Evolutionary conservation across 2,888 invertebrate genomes (phyloP), one percentile per base, ranked within the genome.

Genomic region (Drosophila sordidula): DNA sequence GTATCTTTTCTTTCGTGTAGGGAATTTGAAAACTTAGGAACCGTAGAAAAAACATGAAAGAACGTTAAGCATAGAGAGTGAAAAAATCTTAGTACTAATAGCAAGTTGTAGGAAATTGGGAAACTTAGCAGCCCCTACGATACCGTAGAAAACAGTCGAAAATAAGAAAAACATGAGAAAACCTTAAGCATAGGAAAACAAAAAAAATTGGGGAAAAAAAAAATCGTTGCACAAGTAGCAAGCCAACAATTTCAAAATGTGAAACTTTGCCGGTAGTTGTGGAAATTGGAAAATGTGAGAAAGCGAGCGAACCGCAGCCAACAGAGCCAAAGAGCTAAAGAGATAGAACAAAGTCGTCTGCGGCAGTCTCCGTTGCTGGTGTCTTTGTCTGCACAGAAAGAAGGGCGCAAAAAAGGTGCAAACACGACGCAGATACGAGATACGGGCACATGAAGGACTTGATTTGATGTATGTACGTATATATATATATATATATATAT

Each of bases 171-270:
- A 52, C 45, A 45, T 26, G n/a, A n/a, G n/a, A 25, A 25, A 25
- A n/a, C 39, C 22, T n/a, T 9, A 14, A 63, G 18, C 42, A 64
- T 41, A 51, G 18, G 6, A 41, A 49, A 56, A 55, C 38, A n/a
- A 18, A 44, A 29, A 50, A 55, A 32, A 55, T 25, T 25, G 14
- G 41, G 44, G 38, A 16, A 25, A 34, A 64, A 59, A 67, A 81
- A 81, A 73, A 69, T 58, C 54, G 41, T 59, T 45, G 66, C 59
- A 57, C 57, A 57, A 63, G 62, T 67, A 63, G 67, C 64, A 71
- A 79, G 62, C 65, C 65, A 77, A 82, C 83, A 73, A 77, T 80
- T 88, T 86, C 73, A 86, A 84, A 84, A 88, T 86, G 83, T 84
- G 71, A 80, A 84, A 84, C 73, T 84, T 82, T 65, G 56, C 64